Evolutionary conservation across 2,888 invertebrate species (phyloP), one percentile per base, ranked within the genome.

Genomic region (Trilocha varians): DNA sequence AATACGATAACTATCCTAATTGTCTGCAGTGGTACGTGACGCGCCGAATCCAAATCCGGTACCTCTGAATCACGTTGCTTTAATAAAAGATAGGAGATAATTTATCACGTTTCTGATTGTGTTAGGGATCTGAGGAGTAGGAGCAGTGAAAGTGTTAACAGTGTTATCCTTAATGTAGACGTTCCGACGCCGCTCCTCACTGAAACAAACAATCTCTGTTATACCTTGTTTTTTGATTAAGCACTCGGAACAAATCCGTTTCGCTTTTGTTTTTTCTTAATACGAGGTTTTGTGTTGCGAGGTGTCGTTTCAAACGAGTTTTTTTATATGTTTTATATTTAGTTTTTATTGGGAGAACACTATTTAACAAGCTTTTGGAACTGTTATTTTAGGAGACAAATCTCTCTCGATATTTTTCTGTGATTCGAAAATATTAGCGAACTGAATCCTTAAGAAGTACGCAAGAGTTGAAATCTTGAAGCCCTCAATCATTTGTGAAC

Each of bases 31-130:
- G 33, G 34, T 34, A 39, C 39, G 33, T 32, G 32, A 38, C 16
- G 25, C 25, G 49, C 49, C 47, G 47, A 60, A 52, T 47, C 56
- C 47, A 38, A 52, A 55, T 53, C 25, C 49, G 48, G 54, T 56
- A 57, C 48, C 49, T 59, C 62, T 65, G 62, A 68, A 74, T 71
- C 67, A 70, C 69, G 66, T 70, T 63, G 60, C 53, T 60, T 64
- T 72, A 66, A 75, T 68, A 70, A 70, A 71, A 70, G 62, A 66
- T 61, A 58, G 57, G 57, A 59, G 65, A 74, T 74, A 78, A 77
- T 83, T 80, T 73, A 84, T 84, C 83, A 84, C 80, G 83, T 80
- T 67, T 68, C 69, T 67, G 70, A 74, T 74, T 71, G 69, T 56
- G 69, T 72, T 65, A 76, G 55, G 55, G 68, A 63, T 62, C 63